Conservation (phyloP, 2,113 vertebrate species). For the Equus przewalskii region DNA sequence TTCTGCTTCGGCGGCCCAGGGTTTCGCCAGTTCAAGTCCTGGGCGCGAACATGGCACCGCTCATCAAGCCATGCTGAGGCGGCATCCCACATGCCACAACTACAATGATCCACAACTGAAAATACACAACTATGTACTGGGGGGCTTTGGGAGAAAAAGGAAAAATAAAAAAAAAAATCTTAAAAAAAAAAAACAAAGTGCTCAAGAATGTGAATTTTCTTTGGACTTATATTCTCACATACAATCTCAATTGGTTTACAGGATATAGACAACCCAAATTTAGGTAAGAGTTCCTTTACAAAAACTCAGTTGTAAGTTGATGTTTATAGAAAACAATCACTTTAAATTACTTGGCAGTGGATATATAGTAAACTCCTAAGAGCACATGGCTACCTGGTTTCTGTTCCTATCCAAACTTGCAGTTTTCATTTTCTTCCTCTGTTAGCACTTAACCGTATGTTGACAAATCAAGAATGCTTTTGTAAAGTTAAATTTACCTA, state of each 20-base stretch:
- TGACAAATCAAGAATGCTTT: constrained; percentile 24
- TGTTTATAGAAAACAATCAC: not conserved
- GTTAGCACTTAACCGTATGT: not conserved
- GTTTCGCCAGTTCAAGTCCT: too few species aligned
- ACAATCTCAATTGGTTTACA: not conserved
- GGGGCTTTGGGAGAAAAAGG: too few species aligned
- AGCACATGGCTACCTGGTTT: not conserved
- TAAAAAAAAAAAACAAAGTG: not conserved
- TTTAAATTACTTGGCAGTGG: not conserved
- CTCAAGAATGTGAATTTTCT: constrained; percentile 19
- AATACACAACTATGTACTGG: too few species aligned
- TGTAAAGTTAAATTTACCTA: constrained; percentile 45
- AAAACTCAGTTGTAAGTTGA: not conserved
- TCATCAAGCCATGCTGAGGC: too few species aligned
- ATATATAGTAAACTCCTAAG: not conserved
- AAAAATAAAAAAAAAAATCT: too few species aligned
- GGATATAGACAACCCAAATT: not conserved
- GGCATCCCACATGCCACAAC: too few species aligned
- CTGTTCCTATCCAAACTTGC: not conserved
- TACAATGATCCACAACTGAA: too few species aligned
- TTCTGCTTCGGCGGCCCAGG: too few species aligned
- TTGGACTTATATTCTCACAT: not conserved
- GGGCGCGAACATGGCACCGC: too few species aligned
- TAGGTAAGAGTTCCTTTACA: constrained; percentile 1
- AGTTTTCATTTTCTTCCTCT: constrained; percentile 2